A percentile compares a stretch with the other conserved stretches of the same genome.
phyloP scores from a whole-genome alignment of 2,797 vertebrate genomes.

The Eospalax fontanierii region DNA sequence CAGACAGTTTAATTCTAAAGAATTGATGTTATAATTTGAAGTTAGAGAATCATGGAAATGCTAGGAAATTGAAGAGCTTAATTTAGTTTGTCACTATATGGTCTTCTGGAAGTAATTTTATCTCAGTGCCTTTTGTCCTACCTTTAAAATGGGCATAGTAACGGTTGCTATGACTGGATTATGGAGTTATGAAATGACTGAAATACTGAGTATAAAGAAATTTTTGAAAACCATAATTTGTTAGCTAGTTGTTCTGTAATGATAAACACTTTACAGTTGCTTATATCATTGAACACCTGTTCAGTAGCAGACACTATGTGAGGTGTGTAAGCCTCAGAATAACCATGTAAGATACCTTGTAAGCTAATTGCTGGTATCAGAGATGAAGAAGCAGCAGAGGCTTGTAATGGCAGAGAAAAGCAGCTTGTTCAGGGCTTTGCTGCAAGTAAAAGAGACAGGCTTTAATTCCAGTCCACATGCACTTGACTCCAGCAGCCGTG shows the following conservation, averaged over 20 bases:
- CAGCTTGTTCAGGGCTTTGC: slow-evolving; percentile 43
- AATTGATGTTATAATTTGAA: slow-evolving; percentile 51
- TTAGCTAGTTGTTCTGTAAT: slow-evolving; percentile 35
- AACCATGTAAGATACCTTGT: background rate
- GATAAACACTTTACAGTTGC: slow-evolving; percentile 18
- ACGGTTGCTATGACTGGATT: slow-evolving; percentile 15
- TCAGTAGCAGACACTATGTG: background rate
- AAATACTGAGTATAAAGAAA: slow-evolving; percentile 13
- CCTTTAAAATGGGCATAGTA: slow-evolving; percentile 35
- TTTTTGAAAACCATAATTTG: slow-evolving; percentile 26
- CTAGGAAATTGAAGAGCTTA: slow-evolving; percentile 33
- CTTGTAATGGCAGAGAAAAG: background rate
- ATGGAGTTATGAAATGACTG: slow-evolving; percentile 42
- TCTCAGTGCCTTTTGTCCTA: slow-evolving; percentile 39
- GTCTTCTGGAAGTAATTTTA: slow-evolving; percentile 47
- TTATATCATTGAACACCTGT: slow-evolving; percentile 38
- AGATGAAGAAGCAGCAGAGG: slow-evolving; percentile 10
- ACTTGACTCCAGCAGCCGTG: background rate
- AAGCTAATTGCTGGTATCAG: background rate
- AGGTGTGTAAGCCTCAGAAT: slow-evolving; percentile 1
- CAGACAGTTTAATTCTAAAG: slow-evolving; percentile 59
- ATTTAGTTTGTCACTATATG: slow-evolving; percentile 40
- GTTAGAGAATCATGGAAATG: background rate
- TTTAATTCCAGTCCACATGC: background rate
- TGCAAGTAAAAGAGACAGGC: background rate